A percentile compares a stretch with the other conserved stretches of the same genome.
Conservation (phyloP, 2,888 invertebrate genomes). For the Nesidiocoris tenuis region DNA sequence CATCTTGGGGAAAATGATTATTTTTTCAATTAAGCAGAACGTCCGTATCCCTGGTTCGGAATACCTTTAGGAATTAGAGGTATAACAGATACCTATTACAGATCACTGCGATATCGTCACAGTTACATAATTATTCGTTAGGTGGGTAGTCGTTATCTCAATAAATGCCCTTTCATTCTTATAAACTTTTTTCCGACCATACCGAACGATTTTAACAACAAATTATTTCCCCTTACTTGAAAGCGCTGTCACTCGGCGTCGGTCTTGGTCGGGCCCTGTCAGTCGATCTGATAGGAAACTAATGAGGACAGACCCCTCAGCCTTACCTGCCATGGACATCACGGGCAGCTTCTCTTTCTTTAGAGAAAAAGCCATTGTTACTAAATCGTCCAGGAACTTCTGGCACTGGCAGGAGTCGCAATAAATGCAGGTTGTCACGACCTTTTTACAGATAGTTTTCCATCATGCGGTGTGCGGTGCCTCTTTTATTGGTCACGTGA, state of each 20-base stretch:
- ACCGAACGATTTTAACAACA: background rate
- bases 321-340: background rate
- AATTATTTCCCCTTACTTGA: background rate
- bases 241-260: background rate
- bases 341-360: too few relatives aligned
- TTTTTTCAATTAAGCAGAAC: too few relatives aligned
- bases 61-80: too few relatives aligned
- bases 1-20: too few relatives aligned
- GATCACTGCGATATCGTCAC: too few relatives aligned
- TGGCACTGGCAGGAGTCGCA: background rate
- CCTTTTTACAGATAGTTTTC: background rate
- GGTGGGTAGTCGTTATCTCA: too few relatives aligned
- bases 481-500: background rate
- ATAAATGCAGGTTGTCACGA: background rate
- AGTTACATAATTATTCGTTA: too few relatives aligned
- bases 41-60: too few relatives aligned
- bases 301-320: background rate
- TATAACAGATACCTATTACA: too few relatives aligned
- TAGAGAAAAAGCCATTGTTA: background rate
- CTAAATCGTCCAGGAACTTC: background rate
- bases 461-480: background rate
- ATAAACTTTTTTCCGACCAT: background rate
- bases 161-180: too few relatives aligned
- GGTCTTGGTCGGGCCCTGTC: background rate
- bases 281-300: background rate